Evolutionary conservation across 2,888 invertebrate genomes (phyloP).

Genomic region (Tipula unca): DNA sequence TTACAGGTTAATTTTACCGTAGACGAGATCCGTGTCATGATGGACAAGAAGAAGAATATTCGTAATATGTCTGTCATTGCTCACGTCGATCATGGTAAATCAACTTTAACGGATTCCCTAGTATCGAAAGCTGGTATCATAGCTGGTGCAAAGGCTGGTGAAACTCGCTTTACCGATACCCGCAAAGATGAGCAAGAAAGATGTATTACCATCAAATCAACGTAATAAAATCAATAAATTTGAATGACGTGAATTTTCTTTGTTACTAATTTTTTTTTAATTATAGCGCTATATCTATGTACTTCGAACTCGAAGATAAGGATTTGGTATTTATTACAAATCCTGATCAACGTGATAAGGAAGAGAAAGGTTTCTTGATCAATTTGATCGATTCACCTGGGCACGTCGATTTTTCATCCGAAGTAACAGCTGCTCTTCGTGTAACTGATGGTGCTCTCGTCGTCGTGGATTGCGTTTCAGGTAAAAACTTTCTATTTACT

Average conservation of each 20-base stretch:
- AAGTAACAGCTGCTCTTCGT: conserved; percentile 99
- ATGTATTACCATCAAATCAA: conserved; percentile 99
- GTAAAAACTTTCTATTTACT: conserved; percentile 42
- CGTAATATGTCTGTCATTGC: conserved; percentile 99
- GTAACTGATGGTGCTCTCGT: conserved; percentile 99
- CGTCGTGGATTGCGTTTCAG: conserved; percentile 99
- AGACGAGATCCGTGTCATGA: conserved; percentile 98
- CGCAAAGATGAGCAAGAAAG: conserved; percentile 99
- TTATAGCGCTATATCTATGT: conserved; percentile 97
- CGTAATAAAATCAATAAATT: conserved; percentile 55
- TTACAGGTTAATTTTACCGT: conserved; percentile 99
- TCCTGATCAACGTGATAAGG: conserved; percentile 83
- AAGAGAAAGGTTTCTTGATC: conserved; percentile 94
- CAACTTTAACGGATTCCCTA: conserved; percentile 97
- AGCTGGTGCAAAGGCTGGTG: conserved; percentile 96
- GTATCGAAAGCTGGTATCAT: conserved; percentile 99
- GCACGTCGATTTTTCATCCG: conserved; percentile 99
- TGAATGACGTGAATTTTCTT: conserved; percentile 28
- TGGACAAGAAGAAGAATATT: conserved; percentile 99
- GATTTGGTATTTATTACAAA: conserved; percentile 91
- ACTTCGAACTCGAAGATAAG: conserved; percentile 91
- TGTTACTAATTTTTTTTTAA: conserved; percentile 18
- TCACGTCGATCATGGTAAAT: conserved; percentile 99
- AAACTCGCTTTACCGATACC: conserved; percentile 98
- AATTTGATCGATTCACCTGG: conserved; percentile 99